These are phyloP conservation scores for Epirrhoe tristata DNA, from an alignment of 2,888 invertebrate species.

Conservation along the genomic window DNA sequence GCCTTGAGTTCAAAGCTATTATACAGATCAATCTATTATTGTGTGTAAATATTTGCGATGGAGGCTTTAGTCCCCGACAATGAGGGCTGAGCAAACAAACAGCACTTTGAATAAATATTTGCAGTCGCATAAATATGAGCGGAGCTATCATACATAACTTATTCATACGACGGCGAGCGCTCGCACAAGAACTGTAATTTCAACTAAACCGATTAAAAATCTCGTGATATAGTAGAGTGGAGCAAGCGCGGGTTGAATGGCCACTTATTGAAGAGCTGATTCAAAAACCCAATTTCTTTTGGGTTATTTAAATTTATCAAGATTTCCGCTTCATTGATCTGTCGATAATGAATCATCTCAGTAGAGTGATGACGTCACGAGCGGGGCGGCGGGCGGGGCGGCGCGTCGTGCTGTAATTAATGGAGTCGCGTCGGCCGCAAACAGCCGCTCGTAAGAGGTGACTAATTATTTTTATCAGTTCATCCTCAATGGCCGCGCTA, in stretches of 20 bases:
- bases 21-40: constrained; percentile 3
- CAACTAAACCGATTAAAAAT: constrained; percentile 3
- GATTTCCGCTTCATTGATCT: constrained; percentile 36
- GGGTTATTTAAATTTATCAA: constrained; percentile 36
- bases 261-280: neutral
- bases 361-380: constrained; percentile 21
- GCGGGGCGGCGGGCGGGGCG: constrained; percentile 6
- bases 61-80: constrained; percentile 9
- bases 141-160: constrained; percentile 4
- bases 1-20: neutral
- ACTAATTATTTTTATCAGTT: constrained; percentile 40
- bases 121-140: constrained; percentile 4
- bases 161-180: neutral
- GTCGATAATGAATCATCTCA: constrained; percentile 22
- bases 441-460: constrained; percentile 32
- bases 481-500: constrained; percentile 17
- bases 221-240: neutral
- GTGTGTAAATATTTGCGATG: constrained; percentile 8
- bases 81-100: constrained; percentile 1
- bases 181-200: neutral
- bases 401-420: constrained; percentile 31
- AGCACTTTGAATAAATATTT: constrained; percentile 16
- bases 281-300: constrained; percentile 21
- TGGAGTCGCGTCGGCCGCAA: constrained; percentile 26
- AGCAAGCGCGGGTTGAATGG: neutral